Evolutionary conservation across 2,113 vertebrate species (phyloP).

Genomic region (Coreoperca whiteheadi): DNA sequence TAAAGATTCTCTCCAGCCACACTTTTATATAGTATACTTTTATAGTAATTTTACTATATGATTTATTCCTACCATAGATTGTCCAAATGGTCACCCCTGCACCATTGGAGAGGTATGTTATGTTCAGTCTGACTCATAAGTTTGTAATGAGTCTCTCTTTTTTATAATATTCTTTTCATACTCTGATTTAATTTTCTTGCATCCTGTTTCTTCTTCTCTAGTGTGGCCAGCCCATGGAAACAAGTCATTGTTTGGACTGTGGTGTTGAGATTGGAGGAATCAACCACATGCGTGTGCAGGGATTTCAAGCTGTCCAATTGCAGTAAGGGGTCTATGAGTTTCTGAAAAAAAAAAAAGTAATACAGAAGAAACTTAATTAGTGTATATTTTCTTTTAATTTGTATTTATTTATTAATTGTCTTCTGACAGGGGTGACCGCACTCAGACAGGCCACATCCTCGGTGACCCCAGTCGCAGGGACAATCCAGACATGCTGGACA

Average conservation of each 20-base stretch:
- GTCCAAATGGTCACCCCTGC: constrained; percentile 91
- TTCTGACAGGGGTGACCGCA: constrained; percentile 86
- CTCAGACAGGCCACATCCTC: constrained; percentile 90
- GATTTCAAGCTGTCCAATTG: constrained; percentile 34
- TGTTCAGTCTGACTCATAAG: not conserved
- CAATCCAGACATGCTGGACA: constrained; percentile 79
- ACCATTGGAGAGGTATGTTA: constrained; percentile 90
- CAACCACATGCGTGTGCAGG: not conserved
- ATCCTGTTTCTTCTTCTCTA: constrained; percentile 56
- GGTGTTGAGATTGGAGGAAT: constrained; percentile 76
- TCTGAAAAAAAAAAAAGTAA: not conserved
- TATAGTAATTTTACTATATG: not conserved
- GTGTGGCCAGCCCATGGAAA: constrained; percentile 89
- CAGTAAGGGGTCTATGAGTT: constrained; percentile 64
- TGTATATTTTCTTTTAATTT: not conserved
- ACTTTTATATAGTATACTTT: not conserved
- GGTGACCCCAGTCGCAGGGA: constrained; percentile 77
- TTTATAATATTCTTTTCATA: fast-evolving
- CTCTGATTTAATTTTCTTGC: not conserved
- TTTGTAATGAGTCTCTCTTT: not conserved
- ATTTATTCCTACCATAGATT: constrained; percentile 78
- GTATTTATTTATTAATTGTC: not conserved
- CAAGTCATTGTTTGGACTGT: constrained; percentile 86
- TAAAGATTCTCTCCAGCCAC: not conserved
- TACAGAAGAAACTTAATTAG: not conserved